phyloP scores from a whole-genome alignment of 1,140 invertebrate species.

The Polyergus mexicanus region DNA sequence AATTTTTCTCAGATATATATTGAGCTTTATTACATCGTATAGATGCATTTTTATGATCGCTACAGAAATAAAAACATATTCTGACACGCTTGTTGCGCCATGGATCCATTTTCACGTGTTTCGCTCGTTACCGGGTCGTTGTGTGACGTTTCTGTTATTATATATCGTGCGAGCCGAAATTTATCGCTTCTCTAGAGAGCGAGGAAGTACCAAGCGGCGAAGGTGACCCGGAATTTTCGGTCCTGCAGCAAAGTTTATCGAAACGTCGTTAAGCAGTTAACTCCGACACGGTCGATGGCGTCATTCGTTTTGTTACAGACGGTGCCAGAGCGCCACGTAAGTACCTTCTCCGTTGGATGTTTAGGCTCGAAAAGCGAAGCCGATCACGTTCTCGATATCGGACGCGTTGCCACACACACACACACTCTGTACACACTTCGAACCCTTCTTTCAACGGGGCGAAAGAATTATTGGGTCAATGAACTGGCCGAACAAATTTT shows the following conservation, averaged over 20 bases:
- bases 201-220: slow-evolving; percentile 7
- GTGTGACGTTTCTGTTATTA: slow-evolving; percentile 33
- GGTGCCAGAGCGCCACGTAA: slow-evolving; percentile 66
- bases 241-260: slow-evolving; percentile 66
- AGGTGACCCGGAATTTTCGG: slow-evolving; percentile 51
- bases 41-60: slow-evolving; percentile 12
- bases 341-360: slow-evolving; percentile 73
- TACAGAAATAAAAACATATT: not conserved
- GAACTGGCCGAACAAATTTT: slow-evolving; percentile 64
- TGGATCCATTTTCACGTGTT: slow-evolving; percentile 39
- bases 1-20: slow-evolving; percentile 2
- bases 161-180: slow-evolving; percentile 21
- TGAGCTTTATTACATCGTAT: not conserved
- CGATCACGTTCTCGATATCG: slow-evolving; percentile 79
- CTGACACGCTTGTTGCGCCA: slow-evolving; percentile 1
- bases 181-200: not conserved
- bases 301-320: slow-evolving; percentile 75
- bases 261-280: slow-evolving; percentile 74
- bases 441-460: slow-evolving; percentile 74
- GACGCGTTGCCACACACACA: slow-evolving; percentile 65
- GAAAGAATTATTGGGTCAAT: slow-evolving; percentile 79
- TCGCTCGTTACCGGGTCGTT: slow-evolving; percentile 17
- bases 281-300: slow-evolving; percentile 72
- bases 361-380: slow-evolving; percentile 78
- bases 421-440: slow-evolving; percentile 69